phyloP scores from a whole-genome alignment of 2,888 invertebrate species.

The Acholoe squamosa region DNA sequence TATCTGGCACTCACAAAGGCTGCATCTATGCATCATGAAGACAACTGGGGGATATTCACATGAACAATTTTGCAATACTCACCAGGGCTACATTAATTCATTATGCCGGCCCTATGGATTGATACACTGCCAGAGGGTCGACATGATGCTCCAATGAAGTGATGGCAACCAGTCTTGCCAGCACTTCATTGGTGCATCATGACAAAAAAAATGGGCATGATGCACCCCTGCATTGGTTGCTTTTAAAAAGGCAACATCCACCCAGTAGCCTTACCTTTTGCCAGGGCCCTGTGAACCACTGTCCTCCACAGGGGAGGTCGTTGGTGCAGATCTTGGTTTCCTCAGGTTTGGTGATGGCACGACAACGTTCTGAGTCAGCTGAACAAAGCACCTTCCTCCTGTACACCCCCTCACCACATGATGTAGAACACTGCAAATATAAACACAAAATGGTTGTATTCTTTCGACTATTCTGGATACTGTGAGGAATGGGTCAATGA shows the following conservation, averaged over 20 bases:
- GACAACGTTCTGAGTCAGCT: constrained; percentile 77
- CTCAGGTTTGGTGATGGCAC: constrained; percentile 70
- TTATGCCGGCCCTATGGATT: too few relatives aligned
- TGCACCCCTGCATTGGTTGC: too few relatives aligned
- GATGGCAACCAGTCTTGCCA: too few relatives aligned
- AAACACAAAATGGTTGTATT: not conserved
- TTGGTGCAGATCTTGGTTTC: constrained; percentile 72
- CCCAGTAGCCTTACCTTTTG: constrained; percentile 85
- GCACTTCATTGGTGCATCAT: too few relatives aligned
- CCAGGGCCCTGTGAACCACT: constrained; percentile 94
- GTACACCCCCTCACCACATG: constrained; percentile 79
- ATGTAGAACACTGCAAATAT: constrained; percentile 78
- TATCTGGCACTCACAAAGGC: too few relatives aligned
- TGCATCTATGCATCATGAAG: too few relatives aligned
- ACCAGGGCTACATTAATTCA: not conserved
- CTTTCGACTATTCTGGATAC: too few relatives aligned
- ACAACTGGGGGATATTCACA: not conserved
- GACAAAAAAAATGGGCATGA: too few relatives aligned
- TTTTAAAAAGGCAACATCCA: too few relatives aligned
- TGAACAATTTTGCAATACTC: not conserved
- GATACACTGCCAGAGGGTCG: too few relatives aligned
- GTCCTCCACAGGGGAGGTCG: constrained; percentile 87
- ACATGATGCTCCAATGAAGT: too few relatives aligned
- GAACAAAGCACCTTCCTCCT: constrained; percentile 78
- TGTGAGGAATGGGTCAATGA: too few relatives aligned